phyloP scores from a whole-genome alignment of 2,113 vertebrate genomes.

The Halichoeres trimaculatus region DNA sequence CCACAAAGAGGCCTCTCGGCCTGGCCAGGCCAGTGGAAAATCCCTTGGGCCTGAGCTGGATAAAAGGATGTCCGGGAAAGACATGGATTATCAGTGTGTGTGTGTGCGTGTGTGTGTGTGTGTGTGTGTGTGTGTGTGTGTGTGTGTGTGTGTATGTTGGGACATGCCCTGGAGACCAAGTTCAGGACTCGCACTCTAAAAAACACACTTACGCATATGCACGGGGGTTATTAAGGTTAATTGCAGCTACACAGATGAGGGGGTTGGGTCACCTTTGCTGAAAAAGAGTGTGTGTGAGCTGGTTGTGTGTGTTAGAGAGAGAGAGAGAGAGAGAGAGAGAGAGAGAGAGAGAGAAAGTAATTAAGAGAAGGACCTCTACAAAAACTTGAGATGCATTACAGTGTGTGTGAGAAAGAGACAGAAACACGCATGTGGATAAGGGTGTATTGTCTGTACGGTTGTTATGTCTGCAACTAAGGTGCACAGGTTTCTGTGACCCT shows the following conservation, averaged over 20 bases:
- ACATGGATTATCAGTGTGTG: conserved; percentile 58
- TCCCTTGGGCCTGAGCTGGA: conserved; percentile 72
- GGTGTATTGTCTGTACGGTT: conserved; percentile 76
- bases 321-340: background rate
- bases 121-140: background rate
- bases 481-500: conserved; percentile 86
- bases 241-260: conserved; percentile 79
- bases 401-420: conserved; percentile 30
- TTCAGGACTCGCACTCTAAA: conserved; percentile 37
- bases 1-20: conserved; percentile 64
- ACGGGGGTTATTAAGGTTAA: conserved; percentile 75
- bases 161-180: conserved; percentile 42
- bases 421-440: conserved; percentile 18
- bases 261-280: conserved; percentile 70
- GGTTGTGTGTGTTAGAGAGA: background rate
- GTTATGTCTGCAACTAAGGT: conserved; percentile 87
- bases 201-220: conserved; percentile 29
- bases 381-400: conserved; percentile 27
- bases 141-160: conserved; percentile 23
- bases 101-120: conserved; percentile 1
- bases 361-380: background rate
- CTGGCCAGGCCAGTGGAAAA: conserved; percentile 60
- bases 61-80: conserved; percentile 75
- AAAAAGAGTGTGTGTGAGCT: conserved; percentile 20
- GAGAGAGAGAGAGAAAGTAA: background rate